Evolutionary conservation across 2,797 vertebrate species (phyloP), one percentile per base, ranked within the genome.

Genomic region (Oceanodroma leucorhoa): DNA sequence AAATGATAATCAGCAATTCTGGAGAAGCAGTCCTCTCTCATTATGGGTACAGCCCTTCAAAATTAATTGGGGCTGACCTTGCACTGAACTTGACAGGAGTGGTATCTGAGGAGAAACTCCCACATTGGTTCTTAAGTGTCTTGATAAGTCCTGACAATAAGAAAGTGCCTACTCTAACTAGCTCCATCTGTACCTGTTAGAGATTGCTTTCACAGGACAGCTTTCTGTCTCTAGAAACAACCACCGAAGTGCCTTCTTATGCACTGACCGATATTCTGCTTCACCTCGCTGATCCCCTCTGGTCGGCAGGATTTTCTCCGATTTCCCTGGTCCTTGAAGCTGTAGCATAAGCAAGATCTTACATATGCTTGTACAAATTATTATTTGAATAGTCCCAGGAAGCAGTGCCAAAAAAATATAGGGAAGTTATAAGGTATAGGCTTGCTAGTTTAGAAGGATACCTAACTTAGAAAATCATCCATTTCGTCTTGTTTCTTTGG

Each of bases 1-100:
- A 76, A 75, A 36, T 43, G 4, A 30, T 72, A 73, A 78, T 45
- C 30, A 69, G 76, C 46, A 29, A 15, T 55, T 77, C 54, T 78
- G 82, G 24, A 85, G 58, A 83, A 86, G 32, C 90, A 82, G 71
- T 58, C 45, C 13, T 76, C 32, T 84, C 70, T 76, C 65, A 54
- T 61, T 64, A 34, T 41, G 41, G n/a, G 22, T 30, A 57, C 54
- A 64, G 50, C 60, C 34, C 46, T 84, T 66, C 20, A 32, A 64
- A 88, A 88, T 85, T 94, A 93, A 84, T 81, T 72, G 65, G 76
- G 54, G 29, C 70, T 90, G 90, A 87, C 83, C 75, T 93, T 76
- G 61, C 65, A 36, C 48, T 81, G 65, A 93, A 88, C 87, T 79
- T 79, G 61, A 87, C 55, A 57, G 70, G 14, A 67, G 43, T 58